These are phyloP conservation scores for Drosophila cognata DNA, from an alignment of 2,888 invertebrate species.

Conservation along the genomic window DNA sequence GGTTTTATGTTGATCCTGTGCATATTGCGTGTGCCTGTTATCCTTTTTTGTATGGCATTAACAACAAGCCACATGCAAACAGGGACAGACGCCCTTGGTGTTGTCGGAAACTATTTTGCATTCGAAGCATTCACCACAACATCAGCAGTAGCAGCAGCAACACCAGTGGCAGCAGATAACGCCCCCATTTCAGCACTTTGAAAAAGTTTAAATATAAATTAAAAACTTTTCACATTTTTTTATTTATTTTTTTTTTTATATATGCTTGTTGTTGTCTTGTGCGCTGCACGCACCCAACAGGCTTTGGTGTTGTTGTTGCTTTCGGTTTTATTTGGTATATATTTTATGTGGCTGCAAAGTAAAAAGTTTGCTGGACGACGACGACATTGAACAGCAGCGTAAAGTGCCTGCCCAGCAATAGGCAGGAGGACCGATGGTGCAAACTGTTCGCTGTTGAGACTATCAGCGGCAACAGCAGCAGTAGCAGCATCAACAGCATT, in stretches of 20 bases:
- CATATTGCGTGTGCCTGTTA: conserved; percentile 39
- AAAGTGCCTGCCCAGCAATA: background rate
- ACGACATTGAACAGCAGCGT: conserved; percentile 65
- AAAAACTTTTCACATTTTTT: conserved; percentile 83
- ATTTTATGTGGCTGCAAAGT: conserved; percentile 76
- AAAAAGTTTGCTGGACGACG: conserved; percentile 77
- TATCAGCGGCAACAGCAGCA: conserved; percentile 12
- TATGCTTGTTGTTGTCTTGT: conserved; percentile 3
- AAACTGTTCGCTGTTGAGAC: conserved; percentile 35
- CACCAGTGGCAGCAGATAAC: conserved; percentile 60
- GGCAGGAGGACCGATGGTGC: conserved; percentile 16
- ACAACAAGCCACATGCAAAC: conserved; percentile 55
- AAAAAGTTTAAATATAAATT: conserved; percentile 84
- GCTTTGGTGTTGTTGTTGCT: conserved; percentile 36
- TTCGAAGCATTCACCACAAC: conserved; percentile 57
- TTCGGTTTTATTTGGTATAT: conserved; percentile 60
- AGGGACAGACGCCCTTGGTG: conserved; percentile 50
- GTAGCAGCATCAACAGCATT: conserved; percentile 41
- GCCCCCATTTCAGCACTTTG: conserved; percentile 81
- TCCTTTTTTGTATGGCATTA: conserved; percentile 55
- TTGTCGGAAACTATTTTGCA: conserved; percentile 73
- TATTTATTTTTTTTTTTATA: background rate
- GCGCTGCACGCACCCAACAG: conserved; percentile 20
- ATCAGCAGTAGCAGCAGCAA: conserved; percentile 30
- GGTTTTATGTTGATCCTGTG: conserved; percentile 41